Percentiles rank a stretch among this genome's conserved stretches.
These are phyloP conservation scores for Atta colombica DNA, from an alignment of 1,140 invertebrate species.

Conservation along the genomic window DNA sequence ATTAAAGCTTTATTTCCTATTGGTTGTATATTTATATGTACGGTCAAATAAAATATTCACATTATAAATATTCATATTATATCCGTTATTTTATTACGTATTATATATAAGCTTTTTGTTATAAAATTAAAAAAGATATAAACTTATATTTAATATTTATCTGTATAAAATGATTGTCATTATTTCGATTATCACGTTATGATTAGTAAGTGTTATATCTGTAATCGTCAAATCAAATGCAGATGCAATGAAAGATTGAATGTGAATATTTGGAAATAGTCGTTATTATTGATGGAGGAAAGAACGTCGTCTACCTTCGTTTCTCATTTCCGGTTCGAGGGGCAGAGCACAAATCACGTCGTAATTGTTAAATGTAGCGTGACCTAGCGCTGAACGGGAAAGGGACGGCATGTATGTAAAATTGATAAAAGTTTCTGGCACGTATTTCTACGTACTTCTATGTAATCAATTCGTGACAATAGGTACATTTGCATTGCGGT, in stretches of 20 bases:
- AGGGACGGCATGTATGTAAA: conserved; percentile 68
- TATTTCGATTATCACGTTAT: not conserved
- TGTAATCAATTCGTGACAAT: conserved; percentile 53
- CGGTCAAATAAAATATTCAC: no score
- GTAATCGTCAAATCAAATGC: not conserved
- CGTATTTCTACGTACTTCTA: conserved; percentile 13
- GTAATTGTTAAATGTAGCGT: conserved; percentile 81
- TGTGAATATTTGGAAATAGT: conserved; percentile 61
- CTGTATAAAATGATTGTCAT: not conserved
- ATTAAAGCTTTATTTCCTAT: no score
- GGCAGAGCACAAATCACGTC: conserved; percentile 75
- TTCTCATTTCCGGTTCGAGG: conserved; percentile 79
- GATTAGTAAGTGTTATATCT: not conserved
- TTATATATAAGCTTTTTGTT: not conserved
- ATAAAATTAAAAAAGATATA: not conserved
- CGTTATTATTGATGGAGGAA: conserved; percentile 71
- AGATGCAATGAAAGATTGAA: conserved; percentile 18
- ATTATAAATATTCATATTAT: no score
- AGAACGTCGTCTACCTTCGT: conserved; percentile 74
- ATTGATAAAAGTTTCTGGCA: conserved; percentile 74
- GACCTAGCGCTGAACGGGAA: conserved; percentile 66
- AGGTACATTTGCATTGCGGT: conserved; percentile 24
- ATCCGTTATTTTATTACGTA: not conserved
- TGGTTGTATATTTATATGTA: no score
- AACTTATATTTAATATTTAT: not conserved